Evolutionary conservation across 2,888 invertebrate species (phyloP).

Genomic region (Dendrolimus pini): DNA sequence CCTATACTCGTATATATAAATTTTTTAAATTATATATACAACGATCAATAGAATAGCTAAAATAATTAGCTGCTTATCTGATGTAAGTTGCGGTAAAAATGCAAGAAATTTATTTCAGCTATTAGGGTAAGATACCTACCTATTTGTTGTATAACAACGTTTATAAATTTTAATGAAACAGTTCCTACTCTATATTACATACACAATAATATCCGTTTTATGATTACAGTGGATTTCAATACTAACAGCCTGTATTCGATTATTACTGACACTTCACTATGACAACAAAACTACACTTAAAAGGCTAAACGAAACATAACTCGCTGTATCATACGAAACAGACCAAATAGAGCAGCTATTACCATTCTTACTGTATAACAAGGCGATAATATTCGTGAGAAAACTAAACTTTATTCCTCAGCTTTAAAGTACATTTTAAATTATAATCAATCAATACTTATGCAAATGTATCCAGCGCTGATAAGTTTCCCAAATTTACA

Average conservation of each 20-base stretch:
- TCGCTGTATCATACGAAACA: slow-evolving; percentile 47
- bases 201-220: too few relatives aligned
- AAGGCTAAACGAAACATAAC: slow-evolving; percentile 46
- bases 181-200: too few relatives aligned
- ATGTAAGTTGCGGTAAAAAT: too few relatives aligned
- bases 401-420: slow-evolving; percentile 12
- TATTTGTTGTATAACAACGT: too few relatives aligned
- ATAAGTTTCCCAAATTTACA: slow-evolving; percentile 68
- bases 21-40: too few relatives aligned
- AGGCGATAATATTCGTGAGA: background rate
- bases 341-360: slow-evolving; percentile 68
- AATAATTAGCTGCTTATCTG: too few relatives aligned
- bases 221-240: too few relatives aligned
- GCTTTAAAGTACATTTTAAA: slow-evolving; percentile 13
- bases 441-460: slow-evolving; percentile 6
- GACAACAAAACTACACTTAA: slow-evolving; percentile 6
- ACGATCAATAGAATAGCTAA: too few relatives aligned
- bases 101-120: too few relatives aligned
- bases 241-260: background rate
- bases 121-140: too few relatives aligned
- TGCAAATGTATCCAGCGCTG: slow-evolving; percentile 20
- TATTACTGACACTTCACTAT: background rate
- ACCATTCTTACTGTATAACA: slow-evolving; percentile 15
- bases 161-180: too few relatives aligned
- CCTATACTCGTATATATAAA: too few relatives aligned